phyloP scores from a whole-genome alignment of 2,888 invertebrate species.

The Cryptocheilus praepositus region DNA sequence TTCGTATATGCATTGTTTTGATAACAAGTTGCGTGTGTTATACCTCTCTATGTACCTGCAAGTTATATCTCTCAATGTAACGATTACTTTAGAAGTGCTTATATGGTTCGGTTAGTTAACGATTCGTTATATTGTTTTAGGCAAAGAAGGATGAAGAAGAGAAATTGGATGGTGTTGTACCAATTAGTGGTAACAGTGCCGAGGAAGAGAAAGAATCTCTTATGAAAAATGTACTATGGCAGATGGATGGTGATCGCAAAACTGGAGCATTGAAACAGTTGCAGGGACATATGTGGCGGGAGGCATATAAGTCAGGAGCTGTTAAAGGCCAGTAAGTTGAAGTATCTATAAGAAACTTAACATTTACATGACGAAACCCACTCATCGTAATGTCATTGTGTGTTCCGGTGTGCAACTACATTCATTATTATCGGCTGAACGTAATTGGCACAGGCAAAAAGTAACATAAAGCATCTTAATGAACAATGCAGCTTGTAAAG shows the following conservation, averaged over 20 bases:
- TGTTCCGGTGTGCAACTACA: neutral
- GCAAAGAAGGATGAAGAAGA: slow-evolving; percentile 78
- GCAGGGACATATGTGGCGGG: slow-evolving; percentile 94
- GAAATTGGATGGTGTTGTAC: slow-evolving; percentile 78
- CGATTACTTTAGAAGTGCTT: neutral
- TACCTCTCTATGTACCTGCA: too few species aligned
- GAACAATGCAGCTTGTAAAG: slow-evolving; percentile 8
- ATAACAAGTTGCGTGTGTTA: neutral
- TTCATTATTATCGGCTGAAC: neutral
- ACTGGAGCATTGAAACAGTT: slow-evolving; percentile 87
- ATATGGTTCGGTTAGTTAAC: neutral
- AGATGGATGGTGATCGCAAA: slow-evolving; percentile 89
- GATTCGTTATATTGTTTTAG: slow-evolving; percentile 50
- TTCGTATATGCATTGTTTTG: neutral
- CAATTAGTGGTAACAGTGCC: slow-evolving; percentile 77
- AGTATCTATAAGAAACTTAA: slow-evolving; percentile 2
- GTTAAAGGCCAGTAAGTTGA: slow-evolving; percentile 92
- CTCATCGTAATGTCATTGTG: too few species aligned
- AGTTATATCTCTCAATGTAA: too few species aligned
- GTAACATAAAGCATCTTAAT: neutral
- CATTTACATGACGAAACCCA: neutral
- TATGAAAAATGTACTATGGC: slow-evolving; percentile 84
- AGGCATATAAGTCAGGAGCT: slow-evolving; percentile 86
- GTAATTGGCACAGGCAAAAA: neutral
- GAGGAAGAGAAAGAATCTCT: slow-evolving; percentile 80